Percentiles rank a stretch among this genome's conserved stretches.
These are phyloP conservation scores for Heliocidaris erythrogramma DNA, from an alignment of 35 echinoderm and acorn worm species.

Conservation along the genomic window DNA sequence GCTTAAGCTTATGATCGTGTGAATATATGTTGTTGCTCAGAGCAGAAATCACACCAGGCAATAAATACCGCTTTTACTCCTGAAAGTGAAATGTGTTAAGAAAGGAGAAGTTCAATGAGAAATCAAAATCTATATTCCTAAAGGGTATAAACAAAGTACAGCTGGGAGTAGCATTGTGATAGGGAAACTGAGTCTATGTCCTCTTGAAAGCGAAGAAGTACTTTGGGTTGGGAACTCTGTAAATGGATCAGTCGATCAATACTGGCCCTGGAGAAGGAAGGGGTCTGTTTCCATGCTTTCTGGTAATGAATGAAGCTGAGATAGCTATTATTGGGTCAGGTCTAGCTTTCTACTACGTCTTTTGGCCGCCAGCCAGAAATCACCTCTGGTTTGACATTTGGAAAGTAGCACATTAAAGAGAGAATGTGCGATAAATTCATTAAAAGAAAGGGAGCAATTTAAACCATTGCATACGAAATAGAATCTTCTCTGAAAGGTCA, in stretches of 20 bases:
- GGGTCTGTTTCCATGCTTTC: not conserved
- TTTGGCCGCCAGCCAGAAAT: not conserved
- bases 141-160: not conserved
- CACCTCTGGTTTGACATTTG: not conserved
- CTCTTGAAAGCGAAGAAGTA: not conserved
- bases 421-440: too few species aligned
- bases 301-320: constrained; percentile 1
- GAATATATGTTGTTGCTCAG: not conserved
- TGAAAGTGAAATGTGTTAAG: not conserved
- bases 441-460: too few species aligned
- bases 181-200: not conserved
- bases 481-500: too few species aligned
- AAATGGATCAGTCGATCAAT: not conserved
- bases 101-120: not conserved
- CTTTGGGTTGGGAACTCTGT: not conserved
- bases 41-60: not conserved
- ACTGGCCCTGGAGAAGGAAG: not conserved
- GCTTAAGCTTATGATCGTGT: too few species aligned
- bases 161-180: not conserved
- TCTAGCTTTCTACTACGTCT: not conserved
- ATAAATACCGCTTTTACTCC: not conserved
- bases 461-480: too few species aligned
- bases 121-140: not conserved
- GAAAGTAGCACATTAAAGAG: not conserved
- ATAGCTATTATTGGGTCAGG: constrained; percentile 1